Conservation (phyloP, 1,140 invertebrate species). For the Sitodiplosis mosellana region DNA sequence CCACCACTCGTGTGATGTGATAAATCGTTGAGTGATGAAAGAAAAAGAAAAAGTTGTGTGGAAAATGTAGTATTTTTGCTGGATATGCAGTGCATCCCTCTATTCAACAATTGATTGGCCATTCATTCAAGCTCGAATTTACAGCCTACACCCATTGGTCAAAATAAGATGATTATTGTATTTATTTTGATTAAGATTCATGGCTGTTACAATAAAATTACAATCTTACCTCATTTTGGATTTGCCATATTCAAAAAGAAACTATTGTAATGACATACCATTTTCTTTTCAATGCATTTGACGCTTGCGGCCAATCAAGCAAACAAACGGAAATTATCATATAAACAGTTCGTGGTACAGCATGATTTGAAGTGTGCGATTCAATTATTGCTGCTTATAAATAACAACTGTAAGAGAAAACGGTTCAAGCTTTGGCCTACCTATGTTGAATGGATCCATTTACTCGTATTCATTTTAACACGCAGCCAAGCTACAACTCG, state of each 20-base stretch:
- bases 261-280: not conserved
- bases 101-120: too few relatives aligned
- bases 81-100: too few relatives aligned
- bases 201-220: not conserved
- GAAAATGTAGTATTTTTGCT: too few relatives aligned
- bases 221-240: not conserved
- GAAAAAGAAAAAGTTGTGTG: too few relatives aligned
- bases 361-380: not conserved
- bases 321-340: too few relatives aligned
- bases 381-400: not conserved
- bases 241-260: not conserved
- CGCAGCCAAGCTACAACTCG: slow-evolving; percentile 1
- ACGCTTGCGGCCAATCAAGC: too few relatives aligned
- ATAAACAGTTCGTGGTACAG: not conserved
- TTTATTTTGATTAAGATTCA: not conserved
- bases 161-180: not conserved
- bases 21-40: too few relatives aligned
- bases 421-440: not conserved
- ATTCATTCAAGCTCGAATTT: too few relatives aligned
- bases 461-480: not conserved
- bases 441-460: not conserved
- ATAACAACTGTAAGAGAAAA: slow-evolving; percentile 2
- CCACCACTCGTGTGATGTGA: too few relatives aligned
- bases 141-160: not conserved
- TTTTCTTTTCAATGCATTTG: too few relatives aligned